Evolutionary conservation across 2,888 invertebrate genomes (phyloP).

Genomic region (Oscheius onirici): DNA sequence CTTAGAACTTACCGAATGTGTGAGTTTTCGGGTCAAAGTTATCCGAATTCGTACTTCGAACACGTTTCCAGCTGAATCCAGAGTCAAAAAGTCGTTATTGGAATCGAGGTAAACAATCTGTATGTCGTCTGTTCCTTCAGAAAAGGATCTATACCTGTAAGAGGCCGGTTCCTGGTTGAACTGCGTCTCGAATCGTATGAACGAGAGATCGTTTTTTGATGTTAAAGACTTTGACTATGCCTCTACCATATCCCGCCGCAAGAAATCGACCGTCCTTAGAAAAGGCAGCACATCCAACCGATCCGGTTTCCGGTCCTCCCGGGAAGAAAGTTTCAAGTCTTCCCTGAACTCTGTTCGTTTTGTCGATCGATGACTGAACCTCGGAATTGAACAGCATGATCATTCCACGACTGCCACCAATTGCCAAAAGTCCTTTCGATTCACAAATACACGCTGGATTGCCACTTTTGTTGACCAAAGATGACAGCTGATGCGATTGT

Average conservation of each 20-base stretch:
- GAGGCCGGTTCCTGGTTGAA: slow-evolving; percentile 85
- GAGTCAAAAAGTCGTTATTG: slow-evolving; percentile 42
- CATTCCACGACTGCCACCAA: slow-evolving; percentile 62
- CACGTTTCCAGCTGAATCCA: slow-evolving; percentile 63
- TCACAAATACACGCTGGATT: slow-evolving; percentile 51
- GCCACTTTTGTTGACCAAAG: slow-evolving; percentile 45
- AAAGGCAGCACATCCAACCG: slow-evolving; percentile 52
- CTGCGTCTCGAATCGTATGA: slow-evolving; percentile 77
- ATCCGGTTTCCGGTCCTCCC: slow-evolving; percentile 46
- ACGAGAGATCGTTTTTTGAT: slow-evolving; percentile 38
- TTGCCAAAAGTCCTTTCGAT: slow-evolving; percentile 50
- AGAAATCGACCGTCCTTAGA: slow-evolving; percentile 46
- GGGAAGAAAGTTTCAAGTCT: slow-evolving; percentile 53
- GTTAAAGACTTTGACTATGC: slow-evolving; percentile 48
- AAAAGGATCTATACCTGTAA: slow-evolving; percentile 77
- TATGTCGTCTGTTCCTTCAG: slow-evolving; percentile 53
- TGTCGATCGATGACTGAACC: not conserved
- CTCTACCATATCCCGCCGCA: slow-evolving; percentile 52
- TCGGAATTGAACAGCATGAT: slow-evolving; percentile 56
- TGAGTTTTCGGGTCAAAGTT: slow-evolving; percentile 30
- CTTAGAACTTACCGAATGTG: slow-evolving; percentile 34
- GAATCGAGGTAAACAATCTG: slow-evolving; percentile 79
- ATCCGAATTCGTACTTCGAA: slow-evolving; percentile 52
- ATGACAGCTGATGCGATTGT: slow-evolving; percentile 58
- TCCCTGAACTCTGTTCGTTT: slow-evolving; percentile 30